Base-by-base conservation (phyloP, 2,888 invertebrate genomes). In the Nymphalis polychloros region DNA sequence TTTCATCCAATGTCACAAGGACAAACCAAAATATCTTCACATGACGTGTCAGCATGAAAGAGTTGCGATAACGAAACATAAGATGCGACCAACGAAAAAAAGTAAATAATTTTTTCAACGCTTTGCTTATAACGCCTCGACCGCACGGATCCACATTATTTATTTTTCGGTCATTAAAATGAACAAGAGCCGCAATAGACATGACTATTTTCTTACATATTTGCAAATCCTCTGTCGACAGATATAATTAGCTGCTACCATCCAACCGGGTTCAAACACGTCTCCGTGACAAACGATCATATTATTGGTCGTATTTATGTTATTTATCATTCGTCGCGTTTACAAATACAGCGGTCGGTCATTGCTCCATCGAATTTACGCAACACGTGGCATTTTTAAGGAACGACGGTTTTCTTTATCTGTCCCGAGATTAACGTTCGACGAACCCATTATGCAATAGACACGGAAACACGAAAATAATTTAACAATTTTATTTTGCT, bases 241-340 rank as follows among this genome's bases (percentile, higher is more conserved):
- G 80, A 80, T 88, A 86, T 82, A 83, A 85, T 78, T 86, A 87
- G 81, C 62, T 47, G 78, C 77, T 78, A 77, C 81, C 79, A 80
- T 79, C 74, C 77, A 79, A 75, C 73, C 75, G 73, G 75, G 74
- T 78, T 73, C 77, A 76, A 78, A 73, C 72, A 68, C 72, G 63
- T 71, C 69, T 57, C 67, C 59, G 77, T 84, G 84, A 84, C 79
- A 81, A 81, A 85, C 81, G 78, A 75, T 82, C 23, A 23, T 82
- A 84, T 86, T 82, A 84, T 86, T 83, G 76, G 76, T 73, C 72
- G 75, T 79, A 78, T 84, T 83, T 79, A 78, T 79, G 80, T 79
- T 81, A 78, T 82, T 80, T 81, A 83, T 83, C 79, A 77, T 77
- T 75, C 50, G 17, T 69, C 72, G 76, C 77, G 82, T 80, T 80